A percentile compares a stretch with the other conserved stretches of the same genome.
These are phyloP conservation scores for Zygothrica quintamaculata DNA, from an alignment of 2,888 invertebrate species.

Conservation along the genomic window DNA sequence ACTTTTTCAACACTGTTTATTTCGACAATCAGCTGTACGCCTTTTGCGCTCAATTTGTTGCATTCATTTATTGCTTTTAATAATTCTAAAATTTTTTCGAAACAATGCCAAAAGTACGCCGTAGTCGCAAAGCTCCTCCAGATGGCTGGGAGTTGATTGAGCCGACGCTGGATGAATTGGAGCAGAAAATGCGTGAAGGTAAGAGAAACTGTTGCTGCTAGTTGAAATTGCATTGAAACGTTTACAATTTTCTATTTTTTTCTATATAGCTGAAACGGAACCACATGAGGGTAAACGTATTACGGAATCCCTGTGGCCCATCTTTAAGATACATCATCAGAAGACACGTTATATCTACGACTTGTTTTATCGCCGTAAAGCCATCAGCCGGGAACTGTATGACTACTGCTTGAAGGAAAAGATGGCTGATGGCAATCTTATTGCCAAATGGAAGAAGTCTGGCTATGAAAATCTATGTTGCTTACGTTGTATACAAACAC, in stretches of 20 bases:
- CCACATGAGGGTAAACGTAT: slow-evolving; percentile 99
- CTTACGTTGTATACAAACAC: slow-evolving; percentile 97
- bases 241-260: neutral
- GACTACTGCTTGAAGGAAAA: slow-evolving; percentile 98
- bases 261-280: slow-evolving; percentile 96
- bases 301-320: slow-evolving; percentile 99
- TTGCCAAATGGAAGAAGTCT: slow-evolving; percentile 99
- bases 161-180: slow-evolving; percentile 98
- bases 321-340: slow-evolving; percentile 99
- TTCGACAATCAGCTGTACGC: neutral
- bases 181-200: slow-evolving; percentile 98
- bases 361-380: slow-evolving; percentile 96
- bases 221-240: no score
- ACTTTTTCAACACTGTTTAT: neutral
- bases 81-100: neutral
- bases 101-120: slow-evolving; percentile 94
- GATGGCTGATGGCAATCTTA: slow-evolving; percentile 98
- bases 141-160: slow-evolving; percentile 99
- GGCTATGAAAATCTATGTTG: slow-evolving; percentile 99
- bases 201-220: neutral
- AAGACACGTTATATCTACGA: slow-evolving; percentile 98
- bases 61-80: neutral
- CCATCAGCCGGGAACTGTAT: slow-evolving; percentile 97
- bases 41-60: neutral
- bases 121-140: slow-evolving; percentile 96